Base-by-base conservation (phyloP, 2,797 vertebrate species). In the Gymnothorax javanicus region DNA sequence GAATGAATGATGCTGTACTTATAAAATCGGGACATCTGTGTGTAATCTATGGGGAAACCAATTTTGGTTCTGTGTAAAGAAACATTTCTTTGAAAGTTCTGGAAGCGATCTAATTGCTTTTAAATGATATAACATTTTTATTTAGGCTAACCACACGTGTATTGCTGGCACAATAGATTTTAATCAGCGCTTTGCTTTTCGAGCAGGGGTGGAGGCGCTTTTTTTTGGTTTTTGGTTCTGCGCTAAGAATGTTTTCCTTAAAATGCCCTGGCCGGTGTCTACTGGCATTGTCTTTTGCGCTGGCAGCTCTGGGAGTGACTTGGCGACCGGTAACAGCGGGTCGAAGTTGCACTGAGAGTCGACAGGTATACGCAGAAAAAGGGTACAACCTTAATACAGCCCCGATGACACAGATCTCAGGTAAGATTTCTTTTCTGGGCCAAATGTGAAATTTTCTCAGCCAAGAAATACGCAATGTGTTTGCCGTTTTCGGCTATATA, bases 321-420 rank as follows among this genome's bases (percentile, higher is more conserved):
- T 93, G 89, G 89, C 94, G 93, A 90, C 90, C 89, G 79, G 93
- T 83, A 92, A 92, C 87, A 90, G 95, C 94, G 91, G 94, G 94
- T 88, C 94, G 95, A 92, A 97, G 96, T 94, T 97, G 97, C 93
- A 91, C 94, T 79, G 97, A 97, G 91, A 96, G 95, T 88, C 96
- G 97, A 91, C 96, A 96, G 93, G 95, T 95, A 94, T 97, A 97
- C 92, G 92, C 96, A 2, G 95, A 96, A 90, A 96, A 95, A 91
- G 97, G 97, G 50, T 97, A 97, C 94, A 95, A 95, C 85, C 96
- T 97, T 4, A 93, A 91, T 91, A 95, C 93, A 87, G 96, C 97
- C 86, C 97, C 97, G 85, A 91, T 94, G 87, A 95, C 95, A 89
- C 96, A 96, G 75, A 97, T 97, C 90, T 97, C 96, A 88, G 97